Base-by-base conservation (phyloP, 1,140 invertebrate species). In the Polypedilum pembai region DNA sequence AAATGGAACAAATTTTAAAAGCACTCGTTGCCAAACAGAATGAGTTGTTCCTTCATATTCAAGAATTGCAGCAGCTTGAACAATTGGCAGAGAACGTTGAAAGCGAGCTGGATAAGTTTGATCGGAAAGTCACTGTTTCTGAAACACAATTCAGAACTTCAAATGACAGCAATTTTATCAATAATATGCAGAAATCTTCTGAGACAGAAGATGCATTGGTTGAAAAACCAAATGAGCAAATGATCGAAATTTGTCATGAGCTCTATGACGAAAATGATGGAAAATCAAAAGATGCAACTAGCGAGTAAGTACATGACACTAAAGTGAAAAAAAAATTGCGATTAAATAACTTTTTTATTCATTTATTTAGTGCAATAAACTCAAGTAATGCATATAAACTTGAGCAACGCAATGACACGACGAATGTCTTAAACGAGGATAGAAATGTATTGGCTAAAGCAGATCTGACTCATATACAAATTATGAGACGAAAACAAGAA, bases 361-460 rank as follows among this genome's bases (percentile, higher is more conserved):
- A 45, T 45, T 75, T 77, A 74, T 78, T 79, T 72, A 93, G 92
- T 80, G 94, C 97, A 7, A 92, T 94, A 80, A 91, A 94, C 80
- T 83, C 98, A 41, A 93, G 96, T 83, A 92, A 96, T 78, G 87
- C 92, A 65, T 95, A 94, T 90, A 87, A 93, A 21, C 87, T 93
- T 5, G 91, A 94, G 77, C 93, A 97, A 81, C 86, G 95, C 10
- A 94, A 94, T 75, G 93, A 94, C 17, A 98, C 87, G 95, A 65
- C 91, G 89, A n/a, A n/a, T 76, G 95, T 94, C 0, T 82, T 98
- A n/a, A 98, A 97, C 82, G 94, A 98, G 79, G 95, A 98, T 81
- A 94, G 94, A 0, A 92, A 96, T 78, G 82, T 98, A 7, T 84
- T 97, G 4, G 87, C 90, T 18, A 95, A 98, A 81, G 91, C 94